Conservation (phyloP, 2,888 invertebrate genomes). For the Automeris io region DNA sequence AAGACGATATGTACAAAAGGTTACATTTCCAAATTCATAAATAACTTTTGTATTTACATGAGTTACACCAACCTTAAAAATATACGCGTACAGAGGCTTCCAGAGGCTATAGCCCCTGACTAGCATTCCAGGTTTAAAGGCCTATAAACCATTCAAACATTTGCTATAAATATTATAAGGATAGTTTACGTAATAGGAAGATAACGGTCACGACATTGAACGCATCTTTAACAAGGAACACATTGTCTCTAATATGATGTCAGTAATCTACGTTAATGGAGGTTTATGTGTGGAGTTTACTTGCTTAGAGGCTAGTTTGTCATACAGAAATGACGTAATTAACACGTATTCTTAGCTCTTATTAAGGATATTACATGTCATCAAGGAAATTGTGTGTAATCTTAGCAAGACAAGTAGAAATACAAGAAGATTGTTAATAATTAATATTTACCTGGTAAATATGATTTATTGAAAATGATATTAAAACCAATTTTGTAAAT, state of each 20-base stretch:
- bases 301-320: slow-evolving; percentile 1
- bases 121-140: no score
- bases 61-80: no score
- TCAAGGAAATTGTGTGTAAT: slow-evolving; percentile 3
- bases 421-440: slow-evolving; percentile 4
- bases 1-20: no score
- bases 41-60: no score
- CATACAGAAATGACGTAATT: slow-evolving; percentile 6
- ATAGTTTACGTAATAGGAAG: neutral
- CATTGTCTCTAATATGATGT: neutral
- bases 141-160: no score
- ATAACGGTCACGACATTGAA: neutral
- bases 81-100: no score
- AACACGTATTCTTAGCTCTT: slow-evolving; percentile 1
- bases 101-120: no score
- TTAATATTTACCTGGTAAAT: neutral
- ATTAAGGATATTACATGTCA: neutral
- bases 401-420: slow-evolving; percentile 1
- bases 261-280: slow-evolving; percentile 2
- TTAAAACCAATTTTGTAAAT: no score
- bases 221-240: neutral
- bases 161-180: no score
- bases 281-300: slow-evolving; percentile 4
- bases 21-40: no score
- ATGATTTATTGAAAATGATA: neutral